Base-by-base conservation (phyloP, 1,140 invertebrate species). In the Orius laevigatus region DNA sequence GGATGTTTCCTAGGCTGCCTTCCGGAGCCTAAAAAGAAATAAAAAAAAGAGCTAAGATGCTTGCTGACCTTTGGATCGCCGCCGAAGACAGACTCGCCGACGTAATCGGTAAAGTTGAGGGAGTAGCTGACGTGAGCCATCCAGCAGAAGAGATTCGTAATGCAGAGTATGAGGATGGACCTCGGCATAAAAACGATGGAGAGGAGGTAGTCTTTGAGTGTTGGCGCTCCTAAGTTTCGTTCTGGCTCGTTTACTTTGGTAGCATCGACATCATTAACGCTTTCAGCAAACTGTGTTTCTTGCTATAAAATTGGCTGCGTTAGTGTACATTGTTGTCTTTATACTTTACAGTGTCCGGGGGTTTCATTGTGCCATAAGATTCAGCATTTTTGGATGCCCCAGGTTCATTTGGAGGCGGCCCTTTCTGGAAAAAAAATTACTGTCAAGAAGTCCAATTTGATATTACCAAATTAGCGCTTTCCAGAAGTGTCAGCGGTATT, bases 121-220 rank as follows among this genome's bases (percentile, higher is more conserved):
- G 91, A 95, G 60, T 96, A 97, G 62, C 89, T 94, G 1, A 96
- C 88, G 48, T 96, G 83, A 0, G 90, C 87, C 88, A 93, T 95
- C 93, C 92, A 96, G 60, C 88, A 94, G 63, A 95, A 95, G 0
- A 95, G 70, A 68, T 96, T 96, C 0, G 91, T 95, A 2, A 94
- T 53, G 59, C 92, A 96, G 1, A 97, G 72, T 55, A 90, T 76
- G 33, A 79, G 71, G 48, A 97, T 66, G 2, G 85, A 91, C 49
- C 70, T 66, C 0, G 92, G 91, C 86, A 96, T 93, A 47, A 78
- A 71, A 0, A 96, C 59, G 20, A 96, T 94, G 3, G 91, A 93
- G 45, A 74, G 67, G 8, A 97, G 67, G 63, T 96, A 95, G 55
- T 90, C 76, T 19, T 57, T 57, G 1, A 87, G 57, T 0, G 79